Conservation (phyloP, 1,140 invertebrate genomes). For the Drosophila navojoa region DNA sequence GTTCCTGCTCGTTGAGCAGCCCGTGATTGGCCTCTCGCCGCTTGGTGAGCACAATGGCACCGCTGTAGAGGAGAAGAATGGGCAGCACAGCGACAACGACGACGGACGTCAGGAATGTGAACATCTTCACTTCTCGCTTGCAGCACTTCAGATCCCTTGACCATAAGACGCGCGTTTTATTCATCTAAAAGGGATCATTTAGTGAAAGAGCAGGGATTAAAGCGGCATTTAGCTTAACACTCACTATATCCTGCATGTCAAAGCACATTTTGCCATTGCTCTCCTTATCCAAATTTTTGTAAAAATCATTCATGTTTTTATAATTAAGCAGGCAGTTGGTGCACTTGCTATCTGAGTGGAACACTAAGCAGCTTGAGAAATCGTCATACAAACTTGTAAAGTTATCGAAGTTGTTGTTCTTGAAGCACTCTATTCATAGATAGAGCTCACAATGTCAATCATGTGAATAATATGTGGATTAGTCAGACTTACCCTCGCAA, state of each 20-base stretch:
- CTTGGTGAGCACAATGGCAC: conserved; percentile 56
- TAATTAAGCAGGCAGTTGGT: conserved; percentile 41
- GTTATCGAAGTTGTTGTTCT: conserved; percentile 6
- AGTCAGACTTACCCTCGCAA: conserved; percentile 60
- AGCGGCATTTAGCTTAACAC: neutral
- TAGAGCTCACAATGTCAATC: neutral
- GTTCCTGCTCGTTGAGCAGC: conserved; percentile 56
- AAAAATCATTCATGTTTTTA: conserved; percentile 58
- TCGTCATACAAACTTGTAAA: conserved; percentile 23
- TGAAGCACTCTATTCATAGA: conserved; percentile 55
- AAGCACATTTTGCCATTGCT: conserved; percentile 68
- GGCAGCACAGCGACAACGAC: conserved; percentile 51
- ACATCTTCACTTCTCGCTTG: conserved; percentile 57
- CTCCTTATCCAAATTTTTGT: conserved; percentile 55
- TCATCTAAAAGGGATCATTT: conserved; percentile 55
- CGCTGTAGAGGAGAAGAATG: conserved; percentile 59
- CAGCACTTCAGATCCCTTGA: conserved; percentile 72
- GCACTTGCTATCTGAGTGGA: conserved; percentile 25
- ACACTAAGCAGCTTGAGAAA: neutral
- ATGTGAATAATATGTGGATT: neutral
- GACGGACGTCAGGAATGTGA: conserved; percentile 45
- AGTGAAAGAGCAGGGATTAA: neutral
- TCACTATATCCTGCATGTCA: conserved; percentile 72
- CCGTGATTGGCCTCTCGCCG: conserved; percentile 65
- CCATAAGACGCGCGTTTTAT: conserved; percentile 68